Conservation (phyloP, 2,113 vertebrate genomes). For the Uropsilus gracilis region DNA sequence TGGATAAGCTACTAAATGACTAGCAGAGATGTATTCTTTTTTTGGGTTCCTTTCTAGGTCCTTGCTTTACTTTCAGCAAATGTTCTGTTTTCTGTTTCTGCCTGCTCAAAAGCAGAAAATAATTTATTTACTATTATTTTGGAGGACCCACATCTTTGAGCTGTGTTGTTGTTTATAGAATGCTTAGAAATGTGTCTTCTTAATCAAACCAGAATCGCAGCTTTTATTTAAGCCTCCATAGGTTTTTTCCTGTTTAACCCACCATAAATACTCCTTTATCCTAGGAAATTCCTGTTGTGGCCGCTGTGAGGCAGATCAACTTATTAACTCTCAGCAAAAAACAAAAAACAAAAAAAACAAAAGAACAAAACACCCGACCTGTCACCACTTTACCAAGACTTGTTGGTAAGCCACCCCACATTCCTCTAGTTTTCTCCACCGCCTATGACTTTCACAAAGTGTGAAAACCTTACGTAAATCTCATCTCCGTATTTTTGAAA, state of each 20-base stretch:
- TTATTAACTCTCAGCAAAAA: neutral
- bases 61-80: neutral
- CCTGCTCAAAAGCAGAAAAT: neutral
- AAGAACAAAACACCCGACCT: too few species aligned
- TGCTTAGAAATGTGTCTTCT: neutral
- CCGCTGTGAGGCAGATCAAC: neutral
- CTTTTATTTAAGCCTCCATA: conserved; percentile 15
- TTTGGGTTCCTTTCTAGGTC: neutral
- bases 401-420: neutral
- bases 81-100: neutral
- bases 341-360: too few species aligned
- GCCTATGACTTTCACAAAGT: neutral
- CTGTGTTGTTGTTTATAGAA: neutral
- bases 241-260: neutral
- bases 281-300: neutral
- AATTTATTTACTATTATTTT: neutral
- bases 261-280: neutral
- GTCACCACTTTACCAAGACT: neutral
- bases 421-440: neutral
- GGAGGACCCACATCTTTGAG: neutral
- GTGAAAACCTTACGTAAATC: neutral
- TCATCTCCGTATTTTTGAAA: neutral
- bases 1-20: neutral
- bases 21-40: neutral
- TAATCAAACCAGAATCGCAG: neutral